A percentile compares a stretch with the other conserved stretches of the same genome.
phyloP scores from a whole-genome alignment of 2,113 vertebrate genomes.

The Cygnus atratus region DNA sequence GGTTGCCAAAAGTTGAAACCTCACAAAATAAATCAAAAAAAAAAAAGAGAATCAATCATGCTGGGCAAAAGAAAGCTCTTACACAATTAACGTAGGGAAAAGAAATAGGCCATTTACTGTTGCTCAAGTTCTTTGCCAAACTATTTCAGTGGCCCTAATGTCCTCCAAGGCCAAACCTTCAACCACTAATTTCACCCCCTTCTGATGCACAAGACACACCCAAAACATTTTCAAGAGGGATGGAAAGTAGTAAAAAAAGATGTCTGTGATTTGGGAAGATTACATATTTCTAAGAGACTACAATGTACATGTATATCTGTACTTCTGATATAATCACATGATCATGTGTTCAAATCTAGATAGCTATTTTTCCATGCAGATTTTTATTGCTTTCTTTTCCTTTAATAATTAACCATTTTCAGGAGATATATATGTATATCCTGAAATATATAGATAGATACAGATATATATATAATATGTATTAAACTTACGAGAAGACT shows the following conservation, averaged over 20 bases:
- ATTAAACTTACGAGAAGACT: not conserved
- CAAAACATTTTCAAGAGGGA: slow-evolving; percentile 32
- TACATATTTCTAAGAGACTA: slow-evolving; percentile 31
- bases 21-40: slow-evolving; percentile 7
- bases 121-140: slow-evolving; percentile 5
- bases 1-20: slow-evolving; percentile 8
- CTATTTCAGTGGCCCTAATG: not conserved
- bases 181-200: not conserved
- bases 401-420: not conserved
- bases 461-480: too few species aligned
- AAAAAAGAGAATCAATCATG: not conserved
- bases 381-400: slow-evolving; percentile 38
- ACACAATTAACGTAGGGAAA: slow-evolving; percentile 8
- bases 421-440: not conserved
- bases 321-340: slow-evolving; percentile 29
- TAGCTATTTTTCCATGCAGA: not conserved
- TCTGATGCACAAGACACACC: slow-evolving; percentile 42
- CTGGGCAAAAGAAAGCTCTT: slow-evolving; percentile 18
- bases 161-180: not conserved
- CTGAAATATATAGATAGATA: too few species aligned
- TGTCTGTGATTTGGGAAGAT: slow-evolving; percentile 60
- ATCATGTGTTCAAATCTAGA: slow-evolving; percentile 20
- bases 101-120: not conserved
- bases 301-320: not conserved
- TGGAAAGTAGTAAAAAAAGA: slow-evolving; percentile 49